Percentiles rank a stretch among this genome's conserved stretches.
phyloP scores from a whole-genome alignment of 2,888 invertebrate genomes.

The Ichneumoninae sp. region DNA sequence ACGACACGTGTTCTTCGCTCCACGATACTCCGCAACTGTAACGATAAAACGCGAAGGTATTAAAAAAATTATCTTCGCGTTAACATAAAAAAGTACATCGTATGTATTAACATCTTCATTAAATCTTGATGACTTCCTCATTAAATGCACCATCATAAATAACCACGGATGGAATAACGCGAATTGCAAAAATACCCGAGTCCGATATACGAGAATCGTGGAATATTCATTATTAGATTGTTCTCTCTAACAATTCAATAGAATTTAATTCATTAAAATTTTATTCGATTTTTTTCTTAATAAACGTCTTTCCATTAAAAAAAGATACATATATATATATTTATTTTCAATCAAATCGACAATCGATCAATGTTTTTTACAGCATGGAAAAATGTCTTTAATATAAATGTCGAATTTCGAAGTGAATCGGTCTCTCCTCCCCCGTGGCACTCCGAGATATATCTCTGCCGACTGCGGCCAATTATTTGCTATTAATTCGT shows the following conservation, averaged over 20 bases:
- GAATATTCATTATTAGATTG: not conserved
- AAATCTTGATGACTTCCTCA: not conserved
- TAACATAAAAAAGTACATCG: not conserved
- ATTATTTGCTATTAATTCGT: slow-evolving; percentile 58
- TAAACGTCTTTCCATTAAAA: not conserved
- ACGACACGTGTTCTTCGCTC: slow-evolving; percentile 91
- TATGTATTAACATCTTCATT: not conserved
- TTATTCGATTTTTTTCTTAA: not conserved
- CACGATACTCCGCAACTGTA: slow-evolving; percentile 91
- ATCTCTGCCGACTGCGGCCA: not conserved
- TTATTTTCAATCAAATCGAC: not conserved
- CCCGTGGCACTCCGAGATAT: not conserved
- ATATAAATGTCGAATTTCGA: not conserved
- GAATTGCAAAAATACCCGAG: not conserved
- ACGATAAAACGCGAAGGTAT: slow-evolving; percentile 43
- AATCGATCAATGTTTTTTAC: not conserved
- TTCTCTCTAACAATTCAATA: not conserved
- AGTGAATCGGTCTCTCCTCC: not conserved
- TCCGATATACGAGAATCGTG: not conserved
- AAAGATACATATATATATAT: not conserved
- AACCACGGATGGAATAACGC: not conserved
- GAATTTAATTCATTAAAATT: not conserved
- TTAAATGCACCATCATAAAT: not conserved
- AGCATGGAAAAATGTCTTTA: not conserved
- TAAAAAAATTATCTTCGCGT: slow-evolving; percentile 14